Evolutionary conservation across 1,140 invertebrate species (phyloP).

Genomic region (Pemphigus obesinymphae): DNA sequence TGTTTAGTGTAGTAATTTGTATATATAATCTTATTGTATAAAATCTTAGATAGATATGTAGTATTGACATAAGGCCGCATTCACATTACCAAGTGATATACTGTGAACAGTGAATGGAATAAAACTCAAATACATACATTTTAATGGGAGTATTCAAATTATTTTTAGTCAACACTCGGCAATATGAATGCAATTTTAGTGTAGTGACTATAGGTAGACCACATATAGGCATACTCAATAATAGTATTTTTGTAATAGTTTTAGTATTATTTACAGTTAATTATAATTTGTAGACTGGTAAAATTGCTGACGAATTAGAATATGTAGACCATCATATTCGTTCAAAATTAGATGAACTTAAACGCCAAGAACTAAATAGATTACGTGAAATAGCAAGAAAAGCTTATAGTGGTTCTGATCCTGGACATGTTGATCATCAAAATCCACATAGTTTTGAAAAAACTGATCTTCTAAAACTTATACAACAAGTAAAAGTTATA

Average conservation of each 20-base stretch:
- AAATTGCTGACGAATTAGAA: constrained; percentile 85
- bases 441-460: constrained; percentile 94
- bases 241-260: neutral
- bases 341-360: constrained; percentile 86
- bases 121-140: no score
- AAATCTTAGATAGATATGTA: no score
- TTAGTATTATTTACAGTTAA: neutral
- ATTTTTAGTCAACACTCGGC: no score
- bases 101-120: no score
- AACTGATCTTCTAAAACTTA: constrained; percentile 88
- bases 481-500: constrained; percentile 76
- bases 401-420: constrained; percentile 60
- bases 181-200: no score
- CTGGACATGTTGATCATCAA: constrained; percentile 77
- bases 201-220: no score
- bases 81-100: no score
- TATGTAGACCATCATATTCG: constrained; percentile 83
- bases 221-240: no score
- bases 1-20: no score
- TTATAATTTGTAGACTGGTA: constrained; percentile 65
- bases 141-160: no score
- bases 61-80: no score
- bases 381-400: constrained; percentile 66
- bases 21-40: no score
- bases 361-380: constrained; percentile 79